Base-by-base conservation (phyloP, 2,888 invertebrate genomes). In the Trissoscelio sp. region DNA sequence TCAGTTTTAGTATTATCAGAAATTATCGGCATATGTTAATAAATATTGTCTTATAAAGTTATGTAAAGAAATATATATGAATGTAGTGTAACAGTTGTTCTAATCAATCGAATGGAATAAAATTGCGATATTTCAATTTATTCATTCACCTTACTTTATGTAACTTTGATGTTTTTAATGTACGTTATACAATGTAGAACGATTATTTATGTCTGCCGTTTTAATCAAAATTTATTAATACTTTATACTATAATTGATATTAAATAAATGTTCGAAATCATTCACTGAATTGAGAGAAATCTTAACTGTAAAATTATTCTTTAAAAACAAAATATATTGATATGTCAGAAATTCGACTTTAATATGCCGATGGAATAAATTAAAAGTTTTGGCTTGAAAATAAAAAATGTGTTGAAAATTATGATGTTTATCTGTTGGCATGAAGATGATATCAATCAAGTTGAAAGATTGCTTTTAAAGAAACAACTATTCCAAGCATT, bases 381-480 rank as follows among this genome's bases (percentile, higher is more conserved):
- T 44, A 20, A 11, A 2, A n/a, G 44, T 12, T 44, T 20, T 44
- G 9, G 20, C 9, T 44, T 7, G 12, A 42, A 18, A 18, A 5
- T 1, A 9, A 0, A 18, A 44, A 44, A 18, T 18, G 18, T 44
- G 44, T 44, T 16, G 44, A 44, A 44, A 44, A 44, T 44, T 18
- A 20, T 44, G 44, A 44, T 48, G 16, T 12, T 22, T 48, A 48
- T 48, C 48, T 48, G 48, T 1, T n/a, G 12, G 18, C 22, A 11
- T 16, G 53, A 53, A 28, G 12, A 28, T 31, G n/a, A 14, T 14
- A 53, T 53, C 53, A 53, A 53, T 53, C 31, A 53, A 53, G 28
- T 31, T 31, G 16, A 53, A 24, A 31, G 2, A 9, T 31, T 31
- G 31, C 1, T 53, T 53, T 28, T 28, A 14, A 31, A 22, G 22